Evolutionary conservation across 2,888 invertebrate species (phyloP).

Genomic region (Nebria brevicollis): DNA sequence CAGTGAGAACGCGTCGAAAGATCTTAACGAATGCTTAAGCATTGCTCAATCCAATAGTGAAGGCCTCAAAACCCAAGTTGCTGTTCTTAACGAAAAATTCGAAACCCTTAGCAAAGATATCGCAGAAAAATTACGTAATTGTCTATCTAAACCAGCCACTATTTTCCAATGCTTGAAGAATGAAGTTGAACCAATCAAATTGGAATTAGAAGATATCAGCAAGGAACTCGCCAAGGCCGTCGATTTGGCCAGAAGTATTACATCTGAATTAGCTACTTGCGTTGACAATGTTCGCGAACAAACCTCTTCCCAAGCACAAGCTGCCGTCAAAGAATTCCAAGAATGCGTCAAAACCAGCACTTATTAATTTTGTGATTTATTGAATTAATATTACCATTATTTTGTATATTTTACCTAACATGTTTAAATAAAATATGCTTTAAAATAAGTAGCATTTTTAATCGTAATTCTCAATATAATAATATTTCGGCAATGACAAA

Average conservation of each 20-base stretch:
- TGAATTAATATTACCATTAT: neutral
- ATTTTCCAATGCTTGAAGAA: neutral
- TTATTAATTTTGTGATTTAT: neutral
- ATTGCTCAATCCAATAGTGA: neutral
- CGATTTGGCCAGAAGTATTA: conserved; percentile 5
- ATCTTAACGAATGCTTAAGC: conserved; percentile 7
- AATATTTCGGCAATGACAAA: too few relatives aligned
- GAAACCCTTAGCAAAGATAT: conserved; percentile 10
- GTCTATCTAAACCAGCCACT: conserved; percentile 8
- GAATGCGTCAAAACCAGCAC: conserved; percentile 16
- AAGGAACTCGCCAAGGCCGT: conserved; percentile 6
- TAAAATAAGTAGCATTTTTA: neutral
- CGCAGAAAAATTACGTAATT: neutral
- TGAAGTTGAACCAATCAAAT: conserved; percentile 19
- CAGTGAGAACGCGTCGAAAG: neutral
- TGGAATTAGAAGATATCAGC: neutral
- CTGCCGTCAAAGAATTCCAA: conserved; percentile 3
- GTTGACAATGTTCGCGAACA: conserved; percentile 2
- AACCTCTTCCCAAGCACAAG: neutral
- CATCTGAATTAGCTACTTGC: neutral
- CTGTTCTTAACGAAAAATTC: neutral
- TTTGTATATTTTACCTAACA: neutral
- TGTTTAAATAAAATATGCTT: neutral
- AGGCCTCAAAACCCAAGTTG: neutral
- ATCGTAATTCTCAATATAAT: neutral